phyloP scores from a whole-genome alignment of 1,140 invertebrate species.

The Arctopsyche grandis region DNA sequence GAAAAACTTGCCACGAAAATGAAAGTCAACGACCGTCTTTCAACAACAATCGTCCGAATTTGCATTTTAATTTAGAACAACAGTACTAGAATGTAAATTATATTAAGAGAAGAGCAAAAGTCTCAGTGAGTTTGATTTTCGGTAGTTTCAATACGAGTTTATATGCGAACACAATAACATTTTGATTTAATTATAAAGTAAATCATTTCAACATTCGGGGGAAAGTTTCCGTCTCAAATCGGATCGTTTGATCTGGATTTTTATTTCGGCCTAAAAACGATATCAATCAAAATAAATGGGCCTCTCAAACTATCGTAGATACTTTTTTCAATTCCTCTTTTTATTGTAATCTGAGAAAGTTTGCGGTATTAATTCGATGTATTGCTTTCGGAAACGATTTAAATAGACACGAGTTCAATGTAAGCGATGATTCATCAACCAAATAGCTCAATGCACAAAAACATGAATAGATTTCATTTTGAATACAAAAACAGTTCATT shows the following conservation, averaged over 20 bases:
- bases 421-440: no score
- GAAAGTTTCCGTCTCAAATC: no score
- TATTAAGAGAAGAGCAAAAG: background rate
- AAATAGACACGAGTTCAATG: background rate
- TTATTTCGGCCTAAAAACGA: background rate
- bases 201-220: no score
- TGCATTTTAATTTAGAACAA: slow-evolving; percentile 26
- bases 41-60: background rate
- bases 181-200: no score
- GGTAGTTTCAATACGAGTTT: background rate
- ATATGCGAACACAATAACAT: background rate
- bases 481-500: no score
- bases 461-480: no score
- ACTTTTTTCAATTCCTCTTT: no score
- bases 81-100: slow-evolving; percentile 8
- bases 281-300: background rate
- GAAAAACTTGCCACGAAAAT: background rate
- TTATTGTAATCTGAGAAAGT: background rate
- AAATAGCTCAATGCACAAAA: no score
- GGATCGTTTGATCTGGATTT: background rate
- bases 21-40: background rate
- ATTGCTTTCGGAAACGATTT: background rate
- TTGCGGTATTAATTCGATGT: background rate
- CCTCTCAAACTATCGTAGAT: no score
- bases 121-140: background rate